Base-by-base conservation (phyloP, 2,113 vertebrate species). In the Apodemus speciosus region DNA sequence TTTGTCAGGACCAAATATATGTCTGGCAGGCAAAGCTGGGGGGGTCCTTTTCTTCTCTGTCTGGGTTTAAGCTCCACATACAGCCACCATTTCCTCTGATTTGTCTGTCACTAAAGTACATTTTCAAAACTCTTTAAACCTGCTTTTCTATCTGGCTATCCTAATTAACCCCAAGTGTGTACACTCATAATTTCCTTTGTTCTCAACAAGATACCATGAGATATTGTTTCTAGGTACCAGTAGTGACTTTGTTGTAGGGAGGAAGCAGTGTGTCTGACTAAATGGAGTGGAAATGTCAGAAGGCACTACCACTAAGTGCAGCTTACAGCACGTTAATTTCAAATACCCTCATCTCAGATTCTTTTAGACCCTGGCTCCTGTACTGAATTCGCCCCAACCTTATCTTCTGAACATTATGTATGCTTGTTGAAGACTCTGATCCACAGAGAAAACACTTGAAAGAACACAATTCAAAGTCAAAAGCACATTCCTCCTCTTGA, bases 401-500 rank as follows among this genome's bases (percentile, higher is more conserved):
- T 73, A 93, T 95, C 85, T 93, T 96, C 86, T 95, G 90, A 94
- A 0, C 66, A 77, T 58, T 68, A 89, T 92, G 64, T 71, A 89
- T 91, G 92, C 89, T 92, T 60, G 69, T 89, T 92, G 86, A 89
- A 58, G 81, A 62, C 7, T 73, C n/a, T 88, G 90, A 96, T 96
- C 93, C 95, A 84, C 90, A 96, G 80, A 97, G 96, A 97, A 94
- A 83, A 93, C 93, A 38, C 90, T 96, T 96, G 96, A 95, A 97
- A 96, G 75, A 81, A 80, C 77, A 93, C 49, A 94, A 11, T 81
- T 66, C 93, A 92, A 81, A 97, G 96, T 95, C 89, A 86, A 97
- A 98, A 96, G 95, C 90, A 93, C 38, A 85, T 94, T 94, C 95
- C 35, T 71, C 94, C 88, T 68, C 69, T 86, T 94, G 95, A 94